Percentiles rank a stretch among this genome's conserved stretches.
These are phyloP conservation scores for Ranitomeya variabilis DNA, from an alignment of 2,113 vertebrate genomes.

Conservation along the genomic window DNA sequence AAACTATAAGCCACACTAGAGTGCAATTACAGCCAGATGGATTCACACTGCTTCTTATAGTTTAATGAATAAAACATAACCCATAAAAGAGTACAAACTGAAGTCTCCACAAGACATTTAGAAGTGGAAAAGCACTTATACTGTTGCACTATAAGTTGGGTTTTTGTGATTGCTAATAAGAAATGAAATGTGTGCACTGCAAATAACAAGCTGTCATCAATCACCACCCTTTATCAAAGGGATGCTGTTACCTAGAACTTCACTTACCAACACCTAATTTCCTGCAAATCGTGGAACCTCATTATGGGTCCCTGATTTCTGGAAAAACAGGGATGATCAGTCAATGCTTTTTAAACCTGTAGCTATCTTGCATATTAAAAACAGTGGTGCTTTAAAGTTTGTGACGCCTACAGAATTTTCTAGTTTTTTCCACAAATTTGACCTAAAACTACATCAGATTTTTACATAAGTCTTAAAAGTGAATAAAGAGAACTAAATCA, in stretches of 20 bases:
- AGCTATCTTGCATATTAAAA: background rate
- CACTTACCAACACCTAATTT: background rate
- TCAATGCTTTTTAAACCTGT: background rate
- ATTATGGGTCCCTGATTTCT: background rate
- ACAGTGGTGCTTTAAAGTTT: too few species aligned
- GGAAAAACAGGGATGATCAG: background rate
- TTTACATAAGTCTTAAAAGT: too few species aligned
- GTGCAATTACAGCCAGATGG: conserved; percentile 50
- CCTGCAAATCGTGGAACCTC: background rate
- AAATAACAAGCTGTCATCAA: conserved; percentile 9
- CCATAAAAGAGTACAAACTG: background rate
- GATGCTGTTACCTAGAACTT: background rate
- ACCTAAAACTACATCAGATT: too few species aligned
- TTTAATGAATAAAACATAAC: conserved; percentile 45
- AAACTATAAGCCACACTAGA: conserved; percentile 24
- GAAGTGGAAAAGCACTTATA: background rate
- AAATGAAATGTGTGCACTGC: conserved; percentile 11
- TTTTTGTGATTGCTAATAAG: background rate
- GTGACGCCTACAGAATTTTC: too few species aligned
- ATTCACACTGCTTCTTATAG: background rate
- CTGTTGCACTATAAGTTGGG: background rate
- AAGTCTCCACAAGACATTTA: conserved; percentile 1
- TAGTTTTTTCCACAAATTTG: too few species aligned
- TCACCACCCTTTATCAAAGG: background rate
- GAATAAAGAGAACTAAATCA: too few species aligned